A percentile compares a stretch with the other conserved stretches of the same genome.
Conservation (phyloP, 2,797 vertebrate species). For the Staurois parvus region DNA sequence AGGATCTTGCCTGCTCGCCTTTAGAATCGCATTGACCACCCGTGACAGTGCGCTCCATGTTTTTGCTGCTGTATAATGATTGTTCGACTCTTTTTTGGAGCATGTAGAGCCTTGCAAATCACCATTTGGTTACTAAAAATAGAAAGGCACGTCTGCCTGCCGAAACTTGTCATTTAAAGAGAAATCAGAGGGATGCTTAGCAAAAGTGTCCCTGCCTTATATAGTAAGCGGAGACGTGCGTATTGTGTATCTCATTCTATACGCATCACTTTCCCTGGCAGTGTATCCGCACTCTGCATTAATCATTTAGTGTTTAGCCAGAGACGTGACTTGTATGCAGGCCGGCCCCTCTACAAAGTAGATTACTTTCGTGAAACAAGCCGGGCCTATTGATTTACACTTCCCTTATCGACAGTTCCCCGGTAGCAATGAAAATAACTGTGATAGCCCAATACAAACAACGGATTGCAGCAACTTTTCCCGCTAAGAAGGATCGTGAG, state of each 20-base stretch:
- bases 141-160: slow-evolving; percentile 14
- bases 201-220: neutral
- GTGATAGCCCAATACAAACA: slow-evolving; percentile 51
- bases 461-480: slow-evolving; percentile 8
- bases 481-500: no score
- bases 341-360: slow-evolving; percentile 20
- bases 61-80: slow-evolving; percentile 5
- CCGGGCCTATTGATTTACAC: slow-evolving; percentile 62
- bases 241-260: neutral
- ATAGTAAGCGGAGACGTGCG: slow-evolving; percentile 18
- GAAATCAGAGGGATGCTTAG: neutral
- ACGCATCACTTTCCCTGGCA: neutral
- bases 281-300: slow-evolving; percentile 52
- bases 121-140: slow-evolving; percentile 6
- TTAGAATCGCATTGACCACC: neutral
- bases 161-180: slow-evolving; percentile 4
- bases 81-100: slow-evolving; percentile 16
- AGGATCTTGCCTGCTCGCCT: no score
- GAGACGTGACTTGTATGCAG: slow-evolving; percentile 41
- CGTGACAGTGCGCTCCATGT: neutral
- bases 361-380: neutral
- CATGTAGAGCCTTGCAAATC: neutral
- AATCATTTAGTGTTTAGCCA: slow-evolving; percentile 60
- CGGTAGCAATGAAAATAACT: slow-evolving; percentile 51
- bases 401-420: slow-evolving; percentile 61